Evolutionary conservation across 2,888 invertebrate species (phyloP).

Genomic region (Aradus depressus): DNA sequence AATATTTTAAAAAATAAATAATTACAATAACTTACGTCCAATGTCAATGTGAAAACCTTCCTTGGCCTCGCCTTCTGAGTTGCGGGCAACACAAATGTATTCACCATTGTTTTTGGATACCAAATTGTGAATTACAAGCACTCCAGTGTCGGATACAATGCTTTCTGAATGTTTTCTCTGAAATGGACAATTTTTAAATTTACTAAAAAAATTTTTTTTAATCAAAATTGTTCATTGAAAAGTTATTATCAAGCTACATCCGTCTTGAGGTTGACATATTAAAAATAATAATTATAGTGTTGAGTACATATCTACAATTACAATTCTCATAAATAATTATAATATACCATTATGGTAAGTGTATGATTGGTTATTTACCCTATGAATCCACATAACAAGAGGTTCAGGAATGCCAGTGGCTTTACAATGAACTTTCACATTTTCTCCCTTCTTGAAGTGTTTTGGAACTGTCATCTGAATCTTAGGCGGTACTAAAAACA

Average conservation of each 20-base stretch:
- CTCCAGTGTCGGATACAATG: neutral
- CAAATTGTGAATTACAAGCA: conserved; percentile 16
- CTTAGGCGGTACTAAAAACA: no score
- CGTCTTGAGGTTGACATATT: neutral
- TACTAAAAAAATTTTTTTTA: neutral
- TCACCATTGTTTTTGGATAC: conserved; percentile 18
- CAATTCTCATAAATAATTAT: no score
- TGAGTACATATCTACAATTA: no score
- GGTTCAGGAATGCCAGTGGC: conserved; percentile 18
- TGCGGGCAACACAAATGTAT: conserved; percentile 20
- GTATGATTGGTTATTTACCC: conserved; percentile 2
- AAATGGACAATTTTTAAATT: neutral
- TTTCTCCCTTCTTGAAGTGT: conserved; percentile 16
- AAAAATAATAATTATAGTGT: no score
- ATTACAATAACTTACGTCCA: conserved; percentile 2
- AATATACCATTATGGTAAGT: neutral
- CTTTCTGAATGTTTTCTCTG: conserved; percentile 6
- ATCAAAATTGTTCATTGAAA: neutral
- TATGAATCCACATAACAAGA: conserved; percentile 16
- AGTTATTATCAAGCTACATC: neutral
- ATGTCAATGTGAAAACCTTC: neutral
- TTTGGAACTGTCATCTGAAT: no score
- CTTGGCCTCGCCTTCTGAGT: conserved; percentile 1
- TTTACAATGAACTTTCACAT: conserved; percentile 23
- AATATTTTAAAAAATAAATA: neutral